Evolutionary conservation across 1,140 invertebrate species (phyloP).

Genomic region (Macrocentrus cingulum): DNA sequence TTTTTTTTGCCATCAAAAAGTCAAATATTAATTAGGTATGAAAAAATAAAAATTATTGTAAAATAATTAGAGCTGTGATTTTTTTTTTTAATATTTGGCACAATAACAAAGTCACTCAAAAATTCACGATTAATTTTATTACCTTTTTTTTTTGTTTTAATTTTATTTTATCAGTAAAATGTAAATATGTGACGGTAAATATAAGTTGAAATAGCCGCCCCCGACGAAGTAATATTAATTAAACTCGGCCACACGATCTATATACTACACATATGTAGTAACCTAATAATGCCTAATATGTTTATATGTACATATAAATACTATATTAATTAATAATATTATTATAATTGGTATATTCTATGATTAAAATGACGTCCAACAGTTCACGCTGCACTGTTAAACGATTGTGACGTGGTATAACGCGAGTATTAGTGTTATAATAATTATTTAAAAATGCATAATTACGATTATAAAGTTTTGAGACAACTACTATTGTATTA

Average conservation of each 20-base stretch:
- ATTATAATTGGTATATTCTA: not conserved
- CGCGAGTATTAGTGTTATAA: not conserved
- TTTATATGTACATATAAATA: conserved; percentile 11
- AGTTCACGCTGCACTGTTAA: not conserved
- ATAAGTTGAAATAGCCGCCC: not conserved
- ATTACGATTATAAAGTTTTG: conserved; percentile 2
- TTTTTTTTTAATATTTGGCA: conserved; percentile 8
- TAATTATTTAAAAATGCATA: not conserved
- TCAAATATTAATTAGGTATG: too few species aligned
- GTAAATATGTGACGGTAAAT: not conserved
- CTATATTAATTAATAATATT: conserved; percentile 3
- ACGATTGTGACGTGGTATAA: not conserved
- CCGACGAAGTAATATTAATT: conserved; percentile 1
- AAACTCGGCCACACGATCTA: not conserved
- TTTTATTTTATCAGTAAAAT: not conserved
- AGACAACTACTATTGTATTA: not conserved
- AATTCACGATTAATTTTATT: not conserved
- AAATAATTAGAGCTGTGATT: not conserved
- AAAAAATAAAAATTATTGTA: too few species aligned
- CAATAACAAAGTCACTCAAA: not conserved
- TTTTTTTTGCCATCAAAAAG: not conserved
- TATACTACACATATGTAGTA: not conserved
- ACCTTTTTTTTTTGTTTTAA: too few species aligned
- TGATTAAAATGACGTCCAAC: too few species aligned
- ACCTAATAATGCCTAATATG: conserved; percentile 6